These are phyloP conservation scores for Bagarius yarrelli DNA, from an alignment of 2,113 vertebrate genomes.

Conservation along the genomic window DNA sequence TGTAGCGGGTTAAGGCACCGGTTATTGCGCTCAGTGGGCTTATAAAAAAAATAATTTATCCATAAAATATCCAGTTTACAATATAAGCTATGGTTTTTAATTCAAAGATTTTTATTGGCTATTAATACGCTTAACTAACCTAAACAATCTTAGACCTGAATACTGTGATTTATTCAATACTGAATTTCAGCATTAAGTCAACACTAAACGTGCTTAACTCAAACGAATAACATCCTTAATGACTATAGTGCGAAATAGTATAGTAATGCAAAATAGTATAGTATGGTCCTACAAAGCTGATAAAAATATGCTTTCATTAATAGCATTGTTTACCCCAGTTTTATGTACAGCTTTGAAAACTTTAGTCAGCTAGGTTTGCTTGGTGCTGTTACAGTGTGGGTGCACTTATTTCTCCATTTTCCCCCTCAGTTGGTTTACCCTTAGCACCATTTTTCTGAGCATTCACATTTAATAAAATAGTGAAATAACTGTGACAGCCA, in stretches of 20 bases:
- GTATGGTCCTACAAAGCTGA: neutral
- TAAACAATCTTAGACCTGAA: too few relatives aligned
- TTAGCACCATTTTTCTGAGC: neutral
- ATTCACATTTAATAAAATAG: slow-evolving; percentile 6
- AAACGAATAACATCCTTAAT: neutral
- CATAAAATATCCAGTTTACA: neutral
- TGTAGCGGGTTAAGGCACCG: too few relatives aligned
- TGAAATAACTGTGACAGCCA: neutral
- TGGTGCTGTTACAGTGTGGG: neutral
- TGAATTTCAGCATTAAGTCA: neutral
- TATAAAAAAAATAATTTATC: neutral
- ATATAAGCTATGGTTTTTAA: neutral
- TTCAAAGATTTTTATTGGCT: neutral
- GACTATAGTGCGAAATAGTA: too few relatives aligned
- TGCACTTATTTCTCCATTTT: neutral
- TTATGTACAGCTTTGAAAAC: neutral
- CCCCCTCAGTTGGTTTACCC: neutral
- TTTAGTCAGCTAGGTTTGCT: too few relatives aligned
- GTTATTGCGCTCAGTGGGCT: too few relatives aligned
- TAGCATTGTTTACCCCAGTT: neutral
- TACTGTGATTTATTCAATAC: neutral
- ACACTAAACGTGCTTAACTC: neutral
- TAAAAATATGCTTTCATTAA: neutral
- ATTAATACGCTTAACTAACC: neutral
- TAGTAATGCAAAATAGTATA: too few relatives aligned